Evolutionary conservation across 2,797 vertebrate species (phyloP).

Genomic region (Micrastur ruficollis): DNA sequence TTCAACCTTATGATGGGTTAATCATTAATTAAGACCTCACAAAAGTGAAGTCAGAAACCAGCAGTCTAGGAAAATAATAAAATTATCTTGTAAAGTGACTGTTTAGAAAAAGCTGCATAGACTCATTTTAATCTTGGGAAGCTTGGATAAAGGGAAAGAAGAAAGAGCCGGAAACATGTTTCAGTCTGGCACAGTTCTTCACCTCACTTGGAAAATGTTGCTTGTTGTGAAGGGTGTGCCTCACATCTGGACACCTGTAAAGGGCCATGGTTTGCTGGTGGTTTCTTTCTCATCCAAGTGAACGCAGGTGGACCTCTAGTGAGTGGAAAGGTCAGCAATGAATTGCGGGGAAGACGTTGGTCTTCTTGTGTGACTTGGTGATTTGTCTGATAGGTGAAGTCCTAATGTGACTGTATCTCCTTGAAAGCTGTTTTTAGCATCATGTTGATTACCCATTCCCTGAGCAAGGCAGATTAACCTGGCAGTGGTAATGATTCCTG

Average conservation of each 20-base stretch:
- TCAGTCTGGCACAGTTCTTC: background rate
- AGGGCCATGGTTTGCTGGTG: background rate
- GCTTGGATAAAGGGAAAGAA: background rate
- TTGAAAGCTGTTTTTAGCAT: background rate
- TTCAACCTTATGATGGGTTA: conserved; percentile 58
- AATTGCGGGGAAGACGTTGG: background rate
- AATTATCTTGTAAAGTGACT: background rate
- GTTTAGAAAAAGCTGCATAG: background rate
- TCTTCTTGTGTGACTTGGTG: background rate
- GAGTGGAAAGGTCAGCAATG: background rate
- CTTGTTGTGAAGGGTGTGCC: background rate
- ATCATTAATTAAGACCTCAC: conserved; percentile 71
- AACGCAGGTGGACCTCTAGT: background rate
- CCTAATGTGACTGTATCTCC: background rate
- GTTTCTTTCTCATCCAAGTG: background rate
- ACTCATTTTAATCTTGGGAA: background rate
- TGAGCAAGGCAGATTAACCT: background rate
- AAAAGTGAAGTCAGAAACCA: conserved; percentile 52
- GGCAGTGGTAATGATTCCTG: background rate
- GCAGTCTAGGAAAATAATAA: conserved; percentile 38
- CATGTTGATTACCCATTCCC: background rate
- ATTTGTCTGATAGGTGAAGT: background rate
- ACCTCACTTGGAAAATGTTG: background rate
- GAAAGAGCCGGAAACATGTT: background rate
- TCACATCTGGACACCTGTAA: background rate